Percentiles rank a stretch among this genome's conserved stretches.
phyloP scores from a whole-genome alignment of 2,113 vertebrate genomes.

The Acanthochromis polyacanthus region DNA sequence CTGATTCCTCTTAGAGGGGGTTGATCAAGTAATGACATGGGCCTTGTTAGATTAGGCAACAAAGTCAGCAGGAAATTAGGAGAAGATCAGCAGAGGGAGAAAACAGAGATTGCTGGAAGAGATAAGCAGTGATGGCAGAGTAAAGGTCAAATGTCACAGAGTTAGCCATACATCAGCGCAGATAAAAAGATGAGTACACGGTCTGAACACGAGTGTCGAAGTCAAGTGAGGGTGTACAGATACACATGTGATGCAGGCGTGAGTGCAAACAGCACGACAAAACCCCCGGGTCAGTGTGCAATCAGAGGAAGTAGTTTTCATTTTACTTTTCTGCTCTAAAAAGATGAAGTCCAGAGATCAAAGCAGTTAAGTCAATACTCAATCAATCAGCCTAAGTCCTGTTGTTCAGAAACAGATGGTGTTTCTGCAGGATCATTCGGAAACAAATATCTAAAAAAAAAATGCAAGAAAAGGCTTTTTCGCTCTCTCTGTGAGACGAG shows the following conservation, averaged over 20 bases:
- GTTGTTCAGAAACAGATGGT: slow-evolving; percentile 75
- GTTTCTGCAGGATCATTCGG: slow-evolving; percentile 29
- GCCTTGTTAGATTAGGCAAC: slow-evolving; percentile 70
- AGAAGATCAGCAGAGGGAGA: slow-evolving; percentile 61
- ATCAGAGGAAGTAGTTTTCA: slow-evolving; percentile 69
- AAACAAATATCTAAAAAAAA: slow-evolving; percentile 42
- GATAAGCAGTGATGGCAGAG: slow-evolving; percentile 53
- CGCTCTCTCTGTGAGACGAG: neutral
- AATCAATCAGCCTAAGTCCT: slow-evolving; percentile 70
- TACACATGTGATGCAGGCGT: neutral
- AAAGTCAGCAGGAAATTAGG: slow-evolving; percentile 65
- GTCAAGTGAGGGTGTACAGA: slow-evolving; percentile 9
- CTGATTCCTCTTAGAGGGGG: slow-evolving; percentile 60
- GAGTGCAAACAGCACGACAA: neutral
- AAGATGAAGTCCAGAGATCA: slow-evolving; percentile 65
- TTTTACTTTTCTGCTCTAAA: slow-evolving; percentile 53
- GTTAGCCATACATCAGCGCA: slow-evolving; percentile 27
- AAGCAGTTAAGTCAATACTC: slow-evolving; percentile 68
- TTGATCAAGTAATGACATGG: slow-evolving; percentile 71
- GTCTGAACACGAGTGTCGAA: slow-evolving; percentile 17
- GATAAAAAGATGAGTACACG: slow-evolving; percentile 27
- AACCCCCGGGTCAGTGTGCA: slow-evolving; percentile 41
- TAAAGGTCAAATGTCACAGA: slow-evolving; percentile 46
- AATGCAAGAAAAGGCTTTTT: slow-evolving; percentile 11
- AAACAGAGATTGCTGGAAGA: slow-evolving; percentile 44